These are phyloP conservation scores for Epistrophe eligans DNA, from an alignment of 2,888 invertebrate genomes.

Conservation along the genomic window DNA sequence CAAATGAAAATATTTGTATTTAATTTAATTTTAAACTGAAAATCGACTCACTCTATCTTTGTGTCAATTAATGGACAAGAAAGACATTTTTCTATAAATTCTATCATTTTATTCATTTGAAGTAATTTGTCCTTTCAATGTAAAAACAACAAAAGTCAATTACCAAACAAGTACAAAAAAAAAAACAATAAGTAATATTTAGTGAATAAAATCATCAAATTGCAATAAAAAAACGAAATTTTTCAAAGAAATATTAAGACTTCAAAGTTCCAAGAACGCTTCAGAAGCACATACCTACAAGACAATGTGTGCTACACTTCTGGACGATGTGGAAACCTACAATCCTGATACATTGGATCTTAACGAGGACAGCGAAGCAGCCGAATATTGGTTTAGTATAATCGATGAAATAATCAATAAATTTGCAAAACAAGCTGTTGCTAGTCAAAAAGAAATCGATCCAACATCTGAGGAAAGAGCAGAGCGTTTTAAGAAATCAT, in stretches of 20 bases:
- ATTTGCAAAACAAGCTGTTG: constrained; percentile 92
- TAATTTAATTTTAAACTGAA: constrained; percentile 42
- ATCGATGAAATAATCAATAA: constrained; percentile 94
- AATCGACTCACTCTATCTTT: not conserved
- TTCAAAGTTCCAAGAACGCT: not conserved
- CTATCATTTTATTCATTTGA: not conserved
- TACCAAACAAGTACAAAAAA: constrained; percentile 70
- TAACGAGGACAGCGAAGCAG: constrained; percentile 92
- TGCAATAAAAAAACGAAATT: not conserved
- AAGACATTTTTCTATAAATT: constrained; percentile 2
- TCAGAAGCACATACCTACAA: constrained; percentile 80
- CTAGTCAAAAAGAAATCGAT: constrained; percentile 89
- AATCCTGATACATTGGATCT: constrained; percentile 97
- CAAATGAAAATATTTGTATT: constrained; percentile 36
- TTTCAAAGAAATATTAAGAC: not conserved
- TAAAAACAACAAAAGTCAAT: constrained; percentile 53
- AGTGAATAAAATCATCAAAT: constrained; percentile 22
- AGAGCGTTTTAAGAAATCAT: constrained; percentile 92
- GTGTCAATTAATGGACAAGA: constrained; percentile 25
- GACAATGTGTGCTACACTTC: constrained; percentile 88
- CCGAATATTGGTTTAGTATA: constrained; percentile 96
- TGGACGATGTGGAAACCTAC: constrained; percentile 91
- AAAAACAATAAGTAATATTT: constrained; percentile 17
- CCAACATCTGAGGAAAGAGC: constrained; percentile 92
- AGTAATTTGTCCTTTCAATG: not conserved